Evolutionary conservation across 2,113 vertebrate genomes (phyloP).

Genomic region (Antennarius striatus): DNA sequence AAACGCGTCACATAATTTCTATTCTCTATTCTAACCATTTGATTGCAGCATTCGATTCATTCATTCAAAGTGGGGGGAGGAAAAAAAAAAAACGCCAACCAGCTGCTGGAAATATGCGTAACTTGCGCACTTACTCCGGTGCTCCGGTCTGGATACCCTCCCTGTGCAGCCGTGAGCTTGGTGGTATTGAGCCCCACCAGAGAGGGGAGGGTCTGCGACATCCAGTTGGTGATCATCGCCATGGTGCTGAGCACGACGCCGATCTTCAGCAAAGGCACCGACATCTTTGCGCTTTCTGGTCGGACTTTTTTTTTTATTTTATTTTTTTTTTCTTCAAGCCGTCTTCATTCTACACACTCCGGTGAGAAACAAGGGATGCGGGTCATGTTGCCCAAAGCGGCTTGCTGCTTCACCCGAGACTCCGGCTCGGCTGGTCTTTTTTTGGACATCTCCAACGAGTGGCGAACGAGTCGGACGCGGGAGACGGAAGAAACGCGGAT

Average conservation of each 20-base stretch:
- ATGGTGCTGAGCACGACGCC: constrained; percentile 98
- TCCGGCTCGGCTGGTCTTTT: constrained; percentile 66
- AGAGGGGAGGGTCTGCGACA: constrained; percentile 98
- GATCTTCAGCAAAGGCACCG: constrained; percentile 96
- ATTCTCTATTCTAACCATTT: constrained; percentile 4
- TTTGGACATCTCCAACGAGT: constrained; percentile 71
- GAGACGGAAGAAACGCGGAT: background rate
- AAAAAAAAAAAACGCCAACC: background rate
- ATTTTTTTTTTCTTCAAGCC: constrained; percentile 50
- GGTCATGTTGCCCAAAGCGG: constrained; percentile 73
- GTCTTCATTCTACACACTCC: constrained; percentile 85
- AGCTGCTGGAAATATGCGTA: constrained; percentile 14
- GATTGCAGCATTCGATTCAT: constrained; percentile 2
- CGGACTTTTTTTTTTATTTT: constrained; percentile 15
- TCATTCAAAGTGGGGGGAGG: background rate
- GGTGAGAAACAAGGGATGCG: constrained; percentile 75
- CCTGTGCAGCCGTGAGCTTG: constrained; percentile 88
- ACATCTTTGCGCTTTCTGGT: constrained; percentile 83
- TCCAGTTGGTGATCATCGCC: constrained; percentile 99
- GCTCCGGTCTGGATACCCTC: constrained; percentile 90
- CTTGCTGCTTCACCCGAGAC: constrained; percentile 71
- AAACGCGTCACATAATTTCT: background rate
- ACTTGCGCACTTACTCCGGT: constrained; percentile 88
- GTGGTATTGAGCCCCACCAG: constrained; percentile 96
- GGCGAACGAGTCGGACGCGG: constrained; percentile 34